Conservation (phyloP, 1,140 invertebrate genomes). For the Hyles vespertilio region DNA sequence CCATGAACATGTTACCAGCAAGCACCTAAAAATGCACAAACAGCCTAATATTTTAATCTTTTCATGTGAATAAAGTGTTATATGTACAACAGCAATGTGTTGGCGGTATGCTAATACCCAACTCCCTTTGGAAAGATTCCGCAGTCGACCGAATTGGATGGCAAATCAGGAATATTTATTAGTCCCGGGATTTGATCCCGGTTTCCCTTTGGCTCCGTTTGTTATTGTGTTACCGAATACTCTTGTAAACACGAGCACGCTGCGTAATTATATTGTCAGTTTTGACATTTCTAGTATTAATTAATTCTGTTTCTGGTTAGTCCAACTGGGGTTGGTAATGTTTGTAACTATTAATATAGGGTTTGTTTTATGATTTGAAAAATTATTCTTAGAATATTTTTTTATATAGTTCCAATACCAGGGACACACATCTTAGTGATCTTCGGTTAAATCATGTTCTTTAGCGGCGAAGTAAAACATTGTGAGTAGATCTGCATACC, state of each 20-base stretch:
- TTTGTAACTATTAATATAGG: too few relatives aligned
- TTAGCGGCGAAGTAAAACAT: too few relatives aligned
- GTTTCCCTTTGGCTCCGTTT: constrained; percentile 22
- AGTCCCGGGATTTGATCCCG: constrained; percentile 40
- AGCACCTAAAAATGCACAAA: too few relatives aligned
- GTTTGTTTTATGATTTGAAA: too few relatives aligned
- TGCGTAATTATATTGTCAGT: constrained; percentile 7
- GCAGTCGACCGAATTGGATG: constrained; percentile 53
- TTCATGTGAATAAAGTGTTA: too few relatives aligned
- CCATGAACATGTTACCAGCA: too few relatives aligned
- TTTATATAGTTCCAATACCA: too few relatives aligned
- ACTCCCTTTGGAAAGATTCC: constrained; percentile 58
- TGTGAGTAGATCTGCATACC: too few relatives aligned
- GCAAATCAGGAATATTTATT: constrained; percentile 64
- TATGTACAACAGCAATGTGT: background rate
- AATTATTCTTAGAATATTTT: too few relatives aligned
- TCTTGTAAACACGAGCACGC: constrained; percentile 29
- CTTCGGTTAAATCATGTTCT: too few relatives aligned
- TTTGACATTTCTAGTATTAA: constrained; percentile 7
- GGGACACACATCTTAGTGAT: too few relatives aligned
- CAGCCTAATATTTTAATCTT: too few relatives aligned
- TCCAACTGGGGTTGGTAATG: background rate
- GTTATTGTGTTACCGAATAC: constrained; percentile 24
- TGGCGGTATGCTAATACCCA: constrained; percentile 46
- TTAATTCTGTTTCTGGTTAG: background rate